phyloP scores from a whole-genome alignment of 1,140 invertebrate genomes.

The Drosophila varians region DNA sequence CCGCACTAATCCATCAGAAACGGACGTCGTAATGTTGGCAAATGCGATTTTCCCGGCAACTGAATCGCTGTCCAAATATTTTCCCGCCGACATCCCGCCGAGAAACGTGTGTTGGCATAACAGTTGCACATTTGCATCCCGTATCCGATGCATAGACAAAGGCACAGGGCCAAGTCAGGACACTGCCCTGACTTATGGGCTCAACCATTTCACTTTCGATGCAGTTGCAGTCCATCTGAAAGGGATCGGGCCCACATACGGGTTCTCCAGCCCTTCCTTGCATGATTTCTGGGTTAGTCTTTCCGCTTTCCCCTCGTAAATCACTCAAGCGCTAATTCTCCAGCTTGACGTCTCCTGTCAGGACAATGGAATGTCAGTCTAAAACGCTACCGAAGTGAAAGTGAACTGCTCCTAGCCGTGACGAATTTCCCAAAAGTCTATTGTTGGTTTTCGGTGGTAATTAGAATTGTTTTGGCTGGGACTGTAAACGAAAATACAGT shows the following conservation, averaged over 20 bases:
- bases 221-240: conserved; percentile 30
- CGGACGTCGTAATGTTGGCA: conserved; percentile 61
- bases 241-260: conserved; percentile 13
- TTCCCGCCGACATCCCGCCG: conserved; percentile 25
- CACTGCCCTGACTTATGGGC: conserved; percentile 58
- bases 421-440: conserved; percentile 23
- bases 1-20: conserved; percentile 65
- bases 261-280: conserved; percentile 16
- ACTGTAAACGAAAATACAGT: neutral
- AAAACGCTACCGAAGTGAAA: conserved; percentile 50
- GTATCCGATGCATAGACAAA: conserved; percentile 34
- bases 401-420: conserved; percentile 17
- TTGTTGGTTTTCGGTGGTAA: conserved; percentile 17
- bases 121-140: conserved; percentile 61
- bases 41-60: conserved; percentile 72
- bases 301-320: conserved; percentile 65
- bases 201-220: conserved; percentile 64
- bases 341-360: conserved; percentile 11
- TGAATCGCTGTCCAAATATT: conserved; percentile 70
- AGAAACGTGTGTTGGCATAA: conserved; percentile 66
- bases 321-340: conserved; percentile 52
- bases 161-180: conserved; percentile 7
- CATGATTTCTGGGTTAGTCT: conserved; percentile 14
- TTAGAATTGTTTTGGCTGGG: conserved; percentile 16
- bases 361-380: conserved; percentile 37